Conservation (phyloP, 1,140 invertebrate genomes). For the Papilio machaon region DNA sequence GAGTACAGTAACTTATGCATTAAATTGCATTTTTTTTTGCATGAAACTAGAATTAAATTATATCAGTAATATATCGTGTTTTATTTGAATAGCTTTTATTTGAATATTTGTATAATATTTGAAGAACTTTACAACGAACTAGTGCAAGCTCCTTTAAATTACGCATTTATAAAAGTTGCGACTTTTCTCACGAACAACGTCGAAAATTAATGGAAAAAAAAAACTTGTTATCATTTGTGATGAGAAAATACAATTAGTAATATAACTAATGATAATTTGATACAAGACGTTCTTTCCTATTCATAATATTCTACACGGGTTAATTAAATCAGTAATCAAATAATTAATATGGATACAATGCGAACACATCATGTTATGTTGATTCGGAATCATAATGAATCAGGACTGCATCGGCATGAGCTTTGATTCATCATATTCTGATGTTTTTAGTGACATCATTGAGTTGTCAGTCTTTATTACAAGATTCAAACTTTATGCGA, state of each 20-base stretch:
- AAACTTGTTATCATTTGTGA: neutral
- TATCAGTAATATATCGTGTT: no score
- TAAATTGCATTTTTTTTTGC: no score
- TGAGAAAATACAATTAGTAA: neutral
- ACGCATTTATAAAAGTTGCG: neutral
- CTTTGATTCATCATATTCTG: constrained; percentile 12
- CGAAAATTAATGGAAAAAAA: neutral
- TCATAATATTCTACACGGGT: neutral
- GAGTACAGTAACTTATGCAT: no score
- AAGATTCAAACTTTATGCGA: no score
- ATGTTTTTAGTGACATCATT: constrained; percentile 22
- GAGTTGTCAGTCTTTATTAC: neutral
- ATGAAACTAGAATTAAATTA: no score
- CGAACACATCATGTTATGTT: constrained; percentile 7
- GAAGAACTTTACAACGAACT: neutral
- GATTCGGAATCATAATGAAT: constrained; percentile 10
- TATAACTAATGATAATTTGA: neutral
- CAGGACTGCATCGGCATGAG: neutral
- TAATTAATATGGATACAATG: neutral
- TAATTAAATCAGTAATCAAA: neutral
- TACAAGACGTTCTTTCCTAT: neutral
- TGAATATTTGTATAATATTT: neutral
- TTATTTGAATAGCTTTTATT: no score
- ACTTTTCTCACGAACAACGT: neutral
- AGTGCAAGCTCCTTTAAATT: neutral